A percentile compares a stretch with the other conserved stretches of the same genome.
phyloP scores from a whole-genome alignment of 1,140 invertebrate species.

The Drosophila truncata region DNA sequence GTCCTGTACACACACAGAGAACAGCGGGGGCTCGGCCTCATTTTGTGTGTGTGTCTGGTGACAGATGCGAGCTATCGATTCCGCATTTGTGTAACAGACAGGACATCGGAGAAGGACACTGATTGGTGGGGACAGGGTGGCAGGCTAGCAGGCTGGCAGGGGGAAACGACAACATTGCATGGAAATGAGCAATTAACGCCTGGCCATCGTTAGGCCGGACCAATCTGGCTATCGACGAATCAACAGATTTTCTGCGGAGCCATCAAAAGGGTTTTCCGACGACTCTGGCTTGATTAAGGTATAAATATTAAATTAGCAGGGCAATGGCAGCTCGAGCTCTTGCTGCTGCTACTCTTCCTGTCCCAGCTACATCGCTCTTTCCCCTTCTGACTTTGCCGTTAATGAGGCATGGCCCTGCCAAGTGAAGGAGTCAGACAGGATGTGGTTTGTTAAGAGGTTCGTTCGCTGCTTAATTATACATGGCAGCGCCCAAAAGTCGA shows the following conservation, averaged over 20 bases:
- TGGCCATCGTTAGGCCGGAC: conserved; percentile 55
- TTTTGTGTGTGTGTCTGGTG: conserved; percentile 39
- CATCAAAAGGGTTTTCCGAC: conserved; percentile 54
- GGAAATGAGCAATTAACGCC: conserved; percentile 81
- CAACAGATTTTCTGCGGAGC: conserved; percentile 64
- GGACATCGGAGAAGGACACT: conserved; percentile 18
- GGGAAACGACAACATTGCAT: conserved; percentile 55
- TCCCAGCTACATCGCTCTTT: background rate
- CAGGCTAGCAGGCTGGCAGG: conserved; percentile 1
- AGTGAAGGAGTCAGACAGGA: conserved; percentile 62
- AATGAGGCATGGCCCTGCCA: conserved; percentile 69
- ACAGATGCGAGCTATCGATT: conserved; percentile 79
- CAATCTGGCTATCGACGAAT: conserved; percentile 46
- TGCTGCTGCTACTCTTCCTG: conserved; percentile 5
- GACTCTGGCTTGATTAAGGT: conserved; percentile 73
- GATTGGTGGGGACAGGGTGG: background rate
- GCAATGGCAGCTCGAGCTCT: conserved; percentile 16
- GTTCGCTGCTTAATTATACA: conserved; percentile 77
- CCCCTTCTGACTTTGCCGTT: conserved; percentile 42
- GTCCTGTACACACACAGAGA: conserved; percentile 59
- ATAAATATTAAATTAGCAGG: conserved; percentile 81
- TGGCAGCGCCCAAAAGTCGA: conserved; percentile 79
- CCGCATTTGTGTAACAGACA: conserved; percentile 68
- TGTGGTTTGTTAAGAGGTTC: conserved; percentile 63
- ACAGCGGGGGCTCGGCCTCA: conserved; percentile 4